phyloP scores from a whole-genome alignment of 2,888 invertebrate species.

The Trachelus stipa region DNA sequence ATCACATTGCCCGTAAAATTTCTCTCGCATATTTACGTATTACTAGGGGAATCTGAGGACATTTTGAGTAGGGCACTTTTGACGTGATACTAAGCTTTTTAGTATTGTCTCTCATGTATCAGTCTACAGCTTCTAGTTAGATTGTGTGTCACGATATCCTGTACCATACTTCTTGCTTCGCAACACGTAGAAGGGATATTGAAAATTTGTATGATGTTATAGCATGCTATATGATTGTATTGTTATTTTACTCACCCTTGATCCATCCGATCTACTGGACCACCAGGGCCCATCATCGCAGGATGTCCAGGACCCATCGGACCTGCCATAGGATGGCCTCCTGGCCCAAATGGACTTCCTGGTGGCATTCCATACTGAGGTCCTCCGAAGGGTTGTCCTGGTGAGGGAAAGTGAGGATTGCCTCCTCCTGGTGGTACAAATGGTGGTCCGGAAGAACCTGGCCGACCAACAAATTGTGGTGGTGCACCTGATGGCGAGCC shows the following conservation, averaged over 20 bases:
- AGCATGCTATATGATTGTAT: neutral
- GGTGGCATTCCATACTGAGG: constrained; percentile 79
- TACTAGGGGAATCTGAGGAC: neutral
- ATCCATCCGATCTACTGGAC: constrained; percentile 85
- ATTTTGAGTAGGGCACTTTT: neutral
- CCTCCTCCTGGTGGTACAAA: constrained; percentile 77
- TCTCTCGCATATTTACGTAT: neutral
- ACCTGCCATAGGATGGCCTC: constrained; percentile 73
- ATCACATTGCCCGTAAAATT: neutral
- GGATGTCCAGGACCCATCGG: constrained; percentile 75
- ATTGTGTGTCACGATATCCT: neutral
- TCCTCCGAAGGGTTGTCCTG: constrained; percentile 73
- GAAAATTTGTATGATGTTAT: neutral
- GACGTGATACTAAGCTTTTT: neutral
- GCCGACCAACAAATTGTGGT: constrained; percentile 74
- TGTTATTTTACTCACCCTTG: constrained; percentile 73
- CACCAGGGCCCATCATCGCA: constrained; percentile 76
- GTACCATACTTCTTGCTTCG: neutral
- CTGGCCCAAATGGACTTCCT: constrained; percentile 78
- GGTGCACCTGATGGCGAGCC: constrained; percentile 76
- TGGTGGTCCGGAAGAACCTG: constrained; percentile 78
- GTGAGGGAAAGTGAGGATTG: constrained; percentile 76
- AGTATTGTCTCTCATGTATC: neutral
- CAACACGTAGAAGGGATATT: neutral
- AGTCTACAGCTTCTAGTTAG: neutral